A percentile compares a stretch with the other conserved stretches of the same genome.
These are phyloP conservation scores for Drosophila albomicans DNA, from an alignment of 1,140 invertebrate species.

Conservation along the genomic window DNA sequence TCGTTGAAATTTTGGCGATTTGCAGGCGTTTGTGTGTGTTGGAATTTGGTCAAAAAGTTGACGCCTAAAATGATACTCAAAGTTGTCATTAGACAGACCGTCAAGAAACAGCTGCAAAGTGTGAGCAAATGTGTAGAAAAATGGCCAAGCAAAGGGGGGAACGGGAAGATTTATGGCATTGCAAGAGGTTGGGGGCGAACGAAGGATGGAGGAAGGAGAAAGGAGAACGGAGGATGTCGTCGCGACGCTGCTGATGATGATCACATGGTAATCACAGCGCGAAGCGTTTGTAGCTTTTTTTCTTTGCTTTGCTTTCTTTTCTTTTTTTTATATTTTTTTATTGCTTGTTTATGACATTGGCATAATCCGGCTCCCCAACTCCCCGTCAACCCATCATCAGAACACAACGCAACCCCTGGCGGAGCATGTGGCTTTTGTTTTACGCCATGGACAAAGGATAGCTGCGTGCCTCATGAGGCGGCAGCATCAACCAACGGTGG, in stretches of 20 bases:
- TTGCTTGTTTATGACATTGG: slow-evolving; percentile 80
- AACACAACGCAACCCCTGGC: no score
- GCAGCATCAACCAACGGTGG: slow-evolving; percentile 21
- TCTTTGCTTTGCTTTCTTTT: no score
- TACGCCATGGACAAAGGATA: slow-evolving; percentile 69
- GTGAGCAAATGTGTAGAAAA: neutral
- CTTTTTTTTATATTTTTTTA: slow-evolving; percentile 80
- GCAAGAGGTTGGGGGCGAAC: neutral
- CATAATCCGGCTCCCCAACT: slow-evolving; percentile 15
- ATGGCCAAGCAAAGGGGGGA: neutral
- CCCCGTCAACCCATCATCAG: neutral
- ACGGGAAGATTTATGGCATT: slow-evolving; percentile 4
- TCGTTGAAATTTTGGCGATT: neutral
- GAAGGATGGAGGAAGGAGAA: no score
- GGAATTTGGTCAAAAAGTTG: neutral
- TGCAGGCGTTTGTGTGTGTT: neutral
- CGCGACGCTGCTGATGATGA: slow-evolving; percentile 64
- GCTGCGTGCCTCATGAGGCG: slow-evolving; percentile 20
- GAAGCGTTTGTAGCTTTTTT: slow-evolving; percentile 62
- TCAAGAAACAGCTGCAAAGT: slow-evolving; percentile 18
- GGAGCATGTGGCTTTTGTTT: slow-evolving; percentile 62
- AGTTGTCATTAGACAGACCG: neutral
- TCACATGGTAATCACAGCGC: slow-evolving; percentile 78
- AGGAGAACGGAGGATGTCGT: neutral
- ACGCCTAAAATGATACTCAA: neutral